Evolutionary conservation across 2,888 invertebrate genomes (phyloP).

Genomic region (Cetonia aurata): DNA sequence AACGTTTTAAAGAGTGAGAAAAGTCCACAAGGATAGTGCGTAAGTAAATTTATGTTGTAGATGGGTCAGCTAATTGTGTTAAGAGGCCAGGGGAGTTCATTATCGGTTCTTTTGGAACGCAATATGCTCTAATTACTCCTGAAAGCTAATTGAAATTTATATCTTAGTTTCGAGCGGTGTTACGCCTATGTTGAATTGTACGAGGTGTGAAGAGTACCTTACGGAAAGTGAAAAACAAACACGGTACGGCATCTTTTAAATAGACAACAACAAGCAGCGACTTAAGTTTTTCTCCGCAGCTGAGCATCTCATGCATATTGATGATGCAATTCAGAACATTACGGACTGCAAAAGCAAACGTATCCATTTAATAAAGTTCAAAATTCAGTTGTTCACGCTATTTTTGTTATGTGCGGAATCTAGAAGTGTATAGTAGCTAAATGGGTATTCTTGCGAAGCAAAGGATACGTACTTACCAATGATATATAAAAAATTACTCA

Average conservation of each 20-base stretch:
- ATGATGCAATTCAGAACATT: too few relatives aligned
- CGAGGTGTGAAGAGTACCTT: constrained; percentile 17
- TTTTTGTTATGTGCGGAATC: too few relatives aligned
- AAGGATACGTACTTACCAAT: too few relatives aligned
- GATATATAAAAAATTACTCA: too few relatives aligned
- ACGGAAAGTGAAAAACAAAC: constrained; percentile 5
- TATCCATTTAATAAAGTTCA: too few relatives aligned
- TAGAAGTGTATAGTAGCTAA: too few relatives aligned
- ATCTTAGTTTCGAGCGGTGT: constrained; percentile 35
- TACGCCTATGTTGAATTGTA: constrained; percentile 26
- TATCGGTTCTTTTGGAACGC: constrained; percentile 21
- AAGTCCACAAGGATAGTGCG: constrained; percentile 25
- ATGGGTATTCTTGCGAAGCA: too few relatives aligned
- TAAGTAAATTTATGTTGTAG: constrained; percentile 33
- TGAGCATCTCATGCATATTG: too few relatives aligned
- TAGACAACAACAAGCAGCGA: too few relatives aligned
- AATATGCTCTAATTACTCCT: constrained; percentile 32
- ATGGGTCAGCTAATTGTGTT: constrained; percentile 37
- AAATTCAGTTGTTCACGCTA: too few relatives aligned
- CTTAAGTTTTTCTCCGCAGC: too few relatives aligned
- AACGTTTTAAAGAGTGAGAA: constrained; percentile 37
- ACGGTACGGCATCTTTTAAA: neutral
- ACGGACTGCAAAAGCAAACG: too few relatives aligned
- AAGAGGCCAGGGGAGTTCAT: constrained; percentile 34
- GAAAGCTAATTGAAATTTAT: constrained; percentile 35